Base-by-base conservation (phyloP, 2,888 invertebrate genomes). In the Eristalis intricaria region DNA sequence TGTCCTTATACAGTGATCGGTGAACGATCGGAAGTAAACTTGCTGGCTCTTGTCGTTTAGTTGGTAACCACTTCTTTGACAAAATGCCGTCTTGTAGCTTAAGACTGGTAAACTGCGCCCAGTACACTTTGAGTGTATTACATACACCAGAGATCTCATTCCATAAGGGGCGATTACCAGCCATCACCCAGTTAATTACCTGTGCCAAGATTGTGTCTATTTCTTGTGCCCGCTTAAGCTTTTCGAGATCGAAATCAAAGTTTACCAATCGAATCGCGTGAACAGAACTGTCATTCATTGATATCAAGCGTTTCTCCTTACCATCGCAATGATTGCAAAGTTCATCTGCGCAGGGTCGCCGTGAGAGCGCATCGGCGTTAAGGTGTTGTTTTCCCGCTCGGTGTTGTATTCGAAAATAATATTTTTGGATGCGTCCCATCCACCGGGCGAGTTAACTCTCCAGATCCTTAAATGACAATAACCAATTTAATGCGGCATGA, bases 401-500 rank as follows among this genome's bases (percentile, higher is more conserved):
- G 38, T 40, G 64, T 58, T 74, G 56, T 23, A 74, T 35, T 56
- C 64, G 56, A 13, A 63, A 63, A n/a, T 15, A 32, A 40, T 75
- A 65, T 38, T 66, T 38, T 13, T 64, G 56, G 8, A 50, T 56
- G n/a, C 66, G 65, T 43, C 63, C 63, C 61, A 73, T 63, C 63
- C 71, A 64, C 10, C 75, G 26, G 8, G 43, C 61, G 4, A 76
- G 61, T 63, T 76, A 68, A 50, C 61, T 60, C 13, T 76, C 61
- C 13, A 68, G 61, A 19, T 76, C 61, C 29, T 61, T 76, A 32
- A 76, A 68, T 7, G 43, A 66, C 32, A 61, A 26, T 15, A 43
- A 38, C 60, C 66, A 76, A 68, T 68, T 76, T 19, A 40, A 66
- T 68, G 68, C 68, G 11, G 66, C 66, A 32, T 76, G 76, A 61